phyloP scores from a whole-genome alignment of 2,113 vertebrate genomes.

The Mobula birostris region DNA sequence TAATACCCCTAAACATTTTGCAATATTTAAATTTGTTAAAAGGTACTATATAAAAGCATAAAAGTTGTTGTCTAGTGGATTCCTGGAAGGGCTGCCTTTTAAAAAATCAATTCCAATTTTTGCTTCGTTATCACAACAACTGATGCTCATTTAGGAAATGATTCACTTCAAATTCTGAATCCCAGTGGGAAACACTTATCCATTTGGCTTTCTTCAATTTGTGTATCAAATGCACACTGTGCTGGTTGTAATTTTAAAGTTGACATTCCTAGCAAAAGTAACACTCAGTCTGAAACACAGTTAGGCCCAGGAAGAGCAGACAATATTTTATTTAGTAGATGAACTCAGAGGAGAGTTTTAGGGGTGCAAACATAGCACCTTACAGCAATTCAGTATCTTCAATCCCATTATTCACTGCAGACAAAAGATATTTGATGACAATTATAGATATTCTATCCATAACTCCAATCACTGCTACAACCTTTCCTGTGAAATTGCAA shows the following conservation, averaged over 20 bases:
- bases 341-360: neutral
- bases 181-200: neutral
- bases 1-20: neutral
- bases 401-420: neutral
- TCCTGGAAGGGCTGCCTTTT: slow-evolving; percentile 1
- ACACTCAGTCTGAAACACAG: neutral
- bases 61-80: neutral
- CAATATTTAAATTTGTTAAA: neutral
- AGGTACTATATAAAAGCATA: neutral
- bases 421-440: neutral
- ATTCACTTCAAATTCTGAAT: slow-evolving; percentile 12
- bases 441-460: neutral
- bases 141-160: slow-evolving; percentile 23
- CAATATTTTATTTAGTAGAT: slow-evolving; percentile 11
- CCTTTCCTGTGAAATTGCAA: neutral
- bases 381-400: neutral
- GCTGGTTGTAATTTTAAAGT: neutral
- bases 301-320: neutral
- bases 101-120: slow-evolving; percentile 25
- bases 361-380: neutral
- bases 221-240: neutral
- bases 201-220: slow-evolving; percentile 11
- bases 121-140: slow-evolving; percentile 16
- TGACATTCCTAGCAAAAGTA: neutral
- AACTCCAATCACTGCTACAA: neutral